Conservation (phyloP, 2,797 vertebrate genomes). For the Oreonectes daqikongensis region DNA sequence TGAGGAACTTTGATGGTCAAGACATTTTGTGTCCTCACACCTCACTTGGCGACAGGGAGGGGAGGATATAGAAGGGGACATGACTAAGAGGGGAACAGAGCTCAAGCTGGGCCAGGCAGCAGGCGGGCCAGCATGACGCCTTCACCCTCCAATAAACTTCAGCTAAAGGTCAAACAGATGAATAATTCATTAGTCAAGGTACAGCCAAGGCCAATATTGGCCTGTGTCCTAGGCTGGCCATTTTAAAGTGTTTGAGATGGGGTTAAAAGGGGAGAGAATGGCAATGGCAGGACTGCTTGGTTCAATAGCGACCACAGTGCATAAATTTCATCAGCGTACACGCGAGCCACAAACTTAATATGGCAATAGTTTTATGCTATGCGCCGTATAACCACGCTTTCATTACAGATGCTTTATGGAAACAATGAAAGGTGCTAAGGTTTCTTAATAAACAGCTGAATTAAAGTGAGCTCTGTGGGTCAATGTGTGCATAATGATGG, state of each 20-base stretch:
- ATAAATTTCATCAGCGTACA: not conserved
- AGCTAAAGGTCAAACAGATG: constrained; percentile 80
- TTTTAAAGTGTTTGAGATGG: constrained; percentile 61
- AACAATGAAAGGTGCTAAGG: constrained; percentile 29
- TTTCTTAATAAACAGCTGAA: constrained; percentile 41
- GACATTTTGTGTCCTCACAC: constrained; percentile 48
- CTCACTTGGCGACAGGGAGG: constrained; percentile 29
- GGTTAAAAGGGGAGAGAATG: constrained; percentile 34
- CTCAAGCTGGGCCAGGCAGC: constrained; percentile 45
- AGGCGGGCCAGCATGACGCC: constrained; percentile 50
- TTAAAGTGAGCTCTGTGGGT: constrained; percentile 33
- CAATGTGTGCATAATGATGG: constrained; percentile 42
- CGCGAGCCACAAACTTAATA: constrained; percentile 13
- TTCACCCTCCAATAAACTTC: constrained; percentile 76
- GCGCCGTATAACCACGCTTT: not conserved
- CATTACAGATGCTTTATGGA: constrained; percentile 25
- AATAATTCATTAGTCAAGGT: constrained; percentile 77
- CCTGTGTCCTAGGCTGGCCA: constrained; percentile 64
- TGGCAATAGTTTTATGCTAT: not conserved
- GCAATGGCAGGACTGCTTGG: constrained; percentile 1
- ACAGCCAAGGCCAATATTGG: constrained; percentile 78
- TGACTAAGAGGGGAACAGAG: constrained; percentile 37
- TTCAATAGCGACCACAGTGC: constrained; percentile 17
- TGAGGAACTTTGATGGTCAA: constrained; percentile 35
- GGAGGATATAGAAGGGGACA: constrained; percentile 35